These are phyloP conservation scores for Hemichromis elongatus DNA, from an alignment of 2,113 vertebrate genomes.

Conservation along the genomic window DNA sequence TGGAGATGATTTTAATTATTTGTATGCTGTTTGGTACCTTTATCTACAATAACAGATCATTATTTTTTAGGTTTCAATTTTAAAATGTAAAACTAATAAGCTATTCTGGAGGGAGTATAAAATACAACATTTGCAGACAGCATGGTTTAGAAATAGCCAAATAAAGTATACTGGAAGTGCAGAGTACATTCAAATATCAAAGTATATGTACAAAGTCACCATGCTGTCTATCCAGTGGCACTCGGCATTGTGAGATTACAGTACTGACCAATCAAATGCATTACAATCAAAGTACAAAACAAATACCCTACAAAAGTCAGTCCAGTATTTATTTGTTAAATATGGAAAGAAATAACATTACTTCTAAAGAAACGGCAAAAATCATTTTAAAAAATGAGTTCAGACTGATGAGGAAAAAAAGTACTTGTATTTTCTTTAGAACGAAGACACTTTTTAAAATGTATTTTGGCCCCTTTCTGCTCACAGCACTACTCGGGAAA, in stretches of 20 bases:
- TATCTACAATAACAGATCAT: fast-evolving
- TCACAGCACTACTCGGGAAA: neutral
- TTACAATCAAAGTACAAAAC: neutral
- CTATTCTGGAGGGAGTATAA: neutral
- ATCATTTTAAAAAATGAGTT: neutral
- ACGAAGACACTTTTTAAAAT: neutral
- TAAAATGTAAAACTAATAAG: neutral
- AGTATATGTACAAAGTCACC: fast-evolving
- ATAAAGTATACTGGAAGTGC: neutral
- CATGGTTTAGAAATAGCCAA: neutral
- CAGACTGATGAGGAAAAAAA: fast-evolving
- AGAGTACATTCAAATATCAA: neutral
- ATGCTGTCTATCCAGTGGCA: neutral
- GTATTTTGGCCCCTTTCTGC: neutral
- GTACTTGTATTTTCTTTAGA: neutral
- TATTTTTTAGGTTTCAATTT: neutral
- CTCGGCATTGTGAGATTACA: neutral
- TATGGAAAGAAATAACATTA: neutral
- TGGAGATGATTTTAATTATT: neutral
- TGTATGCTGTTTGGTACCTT: neutral
- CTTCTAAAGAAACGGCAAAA: neutral
- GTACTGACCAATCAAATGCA: neutral
- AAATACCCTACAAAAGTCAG: neutral
- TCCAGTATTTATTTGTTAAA: neutral
- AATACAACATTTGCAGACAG: neutral